Evolutionary conservation across 2,797 vertebrate genomes (phyloP), one percentile per base, ranked within the genome.

Genomic region (Catostomus latipinnis): DNA sequence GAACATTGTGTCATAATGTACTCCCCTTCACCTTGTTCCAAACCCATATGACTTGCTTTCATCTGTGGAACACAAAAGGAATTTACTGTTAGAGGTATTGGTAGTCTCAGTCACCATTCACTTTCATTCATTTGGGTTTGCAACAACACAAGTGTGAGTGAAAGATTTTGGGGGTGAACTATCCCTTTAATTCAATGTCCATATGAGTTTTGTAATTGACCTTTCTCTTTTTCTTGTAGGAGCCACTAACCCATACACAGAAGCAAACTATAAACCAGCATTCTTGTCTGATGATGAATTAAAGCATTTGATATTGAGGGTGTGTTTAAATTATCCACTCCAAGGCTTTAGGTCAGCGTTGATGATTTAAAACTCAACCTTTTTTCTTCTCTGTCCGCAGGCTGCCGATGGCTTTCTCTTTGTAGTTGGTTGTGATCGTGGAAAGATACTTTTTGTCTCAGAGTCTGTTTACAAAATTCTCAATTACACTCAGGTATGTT

Each of bases 381-480:
- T n/a, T 10, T 75, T 13, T 8, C 34, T 67, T 10, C 34, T 34
- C 34, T 34, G 34, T 9, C 7, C 83, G 77, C 92, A 99, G 98
- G 98, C 98, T 87, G 96, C 98, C 73, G 98, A 99, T 82, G 98
- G 98, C 71, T 99, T 99, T 92, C 96, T 99, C 84, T 99, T 99
- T 85, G 98, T 99, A 86, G 98, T 99, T 18, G 98, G 98, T 70
- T 99, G 98, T 80, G 98, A 99, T 90, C 96, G 98, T 81, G 98
- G 98, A 76, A 99, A 99, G 91, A 99, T 99, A 82, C 94, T 99
- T 63, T 99, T 99, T 73, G 98, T 99, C 84, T 99, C 98, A 5
- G 97, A 99, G 92, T 99, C 98, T 0, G 98, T 99, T 85, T 98
- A 97, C 93, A 99, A 99, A 93, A 99, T 99, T 85, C 96, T 99